Evolutionary conservation across 2,888 invertebrate species (phyloP), one percentile per base, ranked within the genome.

Genomic region (Stenotaenia linearis): DNA sequence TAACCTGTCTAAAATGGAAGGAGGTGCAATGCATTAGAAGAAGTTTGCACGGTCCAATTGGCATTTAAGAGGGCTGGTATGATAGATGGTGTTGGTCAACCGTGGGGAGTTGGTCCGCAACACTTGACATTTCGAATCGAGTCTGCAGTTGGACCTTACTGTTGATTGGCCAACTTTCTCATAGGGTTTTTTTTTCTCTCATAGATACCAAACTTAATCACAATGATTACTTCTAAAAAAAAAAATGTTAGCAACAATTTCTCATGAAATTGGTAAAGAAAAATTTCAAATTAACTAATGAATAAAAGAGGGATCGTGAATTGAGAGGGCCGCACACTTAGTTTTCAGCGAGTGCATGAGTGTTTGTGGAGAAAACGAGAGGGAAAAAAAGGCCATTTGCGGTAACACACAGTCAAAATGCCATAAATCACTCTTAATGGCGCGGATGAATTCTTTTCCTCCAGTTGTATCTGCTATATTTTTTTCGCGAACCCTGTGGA

Each of bases 1-100:
- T 50, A 50, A 50, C 69, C 25, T 69, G 28, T 69, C 69, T 28
- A 69, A 28, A 69, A 69, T 69, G 69, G 69, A 69, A 69, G 69
- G 69, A 69, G 69, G 69, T 69, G 69, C 69, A 69, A 69, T 69
- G 69, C 69, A 69, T 69, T 69, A 69, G 28, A 69, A 69, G 28
- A 69, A 28, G 69, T 69, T 69, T 69, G 69, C 69, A 69, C 69
- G 69, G 69, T 28, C 69, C 69, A 69, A 69, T 69, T 69, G 69
- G 69, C 69, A 25, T 69, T 69, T 69, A 69, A 69, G 69, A 69
- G 69, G 69, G 9, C 69, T 23, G 28, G 25, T 25, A 69, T 69
- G 69, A 69, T 69, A 28, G 69, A 69, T 69, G 69, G 69, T 15
- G 69, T 69, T 69, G 69, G 69, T 69, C 69, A 69, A 28, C 69